phyloP scores from a whole-genome alignment of 2,797 vertebrate genomes.

The Pangasius djambal region DNA sequence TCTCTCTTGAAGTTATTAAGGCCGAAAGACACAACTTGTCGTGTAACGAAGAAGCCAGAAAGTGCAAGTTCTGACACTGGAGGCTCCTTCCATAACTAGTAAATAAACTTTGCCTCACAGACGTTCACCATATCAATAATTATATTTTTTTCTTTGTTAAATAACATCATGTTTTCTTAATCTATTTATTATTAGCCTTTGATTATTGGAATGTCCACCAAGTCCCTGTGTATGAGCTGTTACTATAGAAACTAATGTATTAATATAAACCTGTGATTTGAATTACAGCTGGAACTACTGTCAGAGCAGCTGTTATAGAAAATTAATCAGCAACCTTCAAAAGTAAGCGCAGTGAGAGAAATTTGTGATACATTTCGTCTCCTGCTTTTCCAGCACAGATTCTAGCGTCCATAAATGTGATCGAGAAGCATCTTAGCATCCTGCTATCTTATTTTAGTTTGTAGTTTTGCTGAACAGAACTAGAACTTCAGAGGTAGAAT shows the following conservation, averaged over 20 bases:
- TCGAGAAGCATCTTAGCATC: neutral
- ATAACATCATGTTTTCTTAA: too few species aligned
- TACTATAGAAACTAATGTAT: neutral
- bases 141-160: neutral
- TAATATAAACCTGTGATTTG: neutral
- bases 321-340: neutral
- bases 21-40: neutral
- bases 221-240: neutral
- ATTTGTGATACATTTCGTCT: neutral
- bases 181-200: neutral
- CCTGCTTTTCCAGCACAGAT: neutral
- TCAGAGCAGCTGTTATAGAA: neutral
- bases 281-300: neutral
- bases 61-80: too few species aligned
- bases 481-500: neutral
- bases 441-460: neutral
- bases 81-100: too few species aligned
- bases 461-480: neutral
- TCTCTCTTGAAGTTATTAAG: neutral
- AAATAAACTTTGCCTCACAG: neutral
- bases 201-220: neutral
- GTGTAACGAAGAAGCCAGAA: too few species aligned
- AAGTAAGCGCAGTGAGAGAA: too few species aligned
- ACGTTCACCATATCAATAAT: neutral
- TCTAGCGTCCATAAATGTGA: neutral